phyloP scores from a whole-genome alignment of 2,888 invertebrate genomes.

The Ornithoptera priamus region DNA sequence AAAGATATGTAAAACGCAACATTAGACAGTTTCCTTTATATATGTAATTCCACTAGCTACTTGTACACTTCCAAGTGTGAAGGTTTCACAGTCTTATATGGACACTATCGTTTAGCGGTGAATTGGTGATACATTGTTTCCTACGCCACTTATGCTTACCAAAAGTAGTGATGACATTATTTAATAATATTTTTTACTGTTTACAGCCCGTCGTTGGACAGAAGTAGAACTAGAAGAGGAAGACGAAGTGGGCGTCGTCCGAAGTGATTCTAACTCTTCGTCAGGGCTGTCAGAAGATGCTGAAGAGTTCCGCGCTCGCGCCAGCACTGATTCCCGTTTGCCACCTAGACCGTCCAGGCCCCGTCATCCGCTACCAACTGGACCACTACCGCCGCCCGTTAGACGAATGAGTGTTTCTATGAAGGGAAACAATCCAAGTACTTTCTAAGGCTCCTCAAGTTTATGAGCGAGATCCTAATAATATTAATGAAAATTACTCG shows the following conservation, averaged over 20 bases:
- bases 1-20: too few relatives aligned
- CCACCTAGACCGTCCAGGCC: slow-evolving; percentile 81
- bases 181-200: background rate
- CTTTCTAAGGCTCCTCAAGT: slow-evolving; percentile 45
- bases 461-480: background rate
- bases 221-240: slow-evolving; percentile 83
- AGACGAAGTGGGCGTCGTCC: slow-evolving; percentile 66
- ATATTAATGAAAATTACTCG: background rate
- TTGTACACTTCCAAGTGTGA: too few relatives aligned
- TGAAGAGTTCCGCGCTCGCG: slow-evolving; percentile 85
- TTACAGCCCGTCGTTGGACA: slow-evolving; percentile 81
- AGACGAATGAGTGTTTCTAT: slow-evolving; percentile 90
- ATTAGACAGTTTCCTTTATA: too few relatives aligned
- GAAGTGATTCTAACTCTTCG: slow-evolving; percentile 66
- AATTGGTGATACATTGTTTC: too few relatives aligned
- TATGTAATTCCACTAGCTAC: too few relatives aligned
- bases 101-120: too few relatives aligned
- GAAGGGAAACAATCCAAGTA: slow-evolving; percentile 81
- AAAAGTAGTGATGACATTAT: background rate
- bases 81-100: too few relatives aligned
- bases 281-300: slow-evolving; percentile 54
- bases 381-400: slow-evolving; percentile 75
- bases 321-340: slow-evolving; percentile 84
- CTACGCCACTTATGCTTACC: too few relatives aligned
- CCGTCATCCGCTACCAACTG: slow-evolving; percentile 67